These are phyloP conservation scores for Aurelia aurita DNA, from an alignment of 30 jellyfish, hydroid and myxozoan genomes.

Conservation along the genomic window DNA sequence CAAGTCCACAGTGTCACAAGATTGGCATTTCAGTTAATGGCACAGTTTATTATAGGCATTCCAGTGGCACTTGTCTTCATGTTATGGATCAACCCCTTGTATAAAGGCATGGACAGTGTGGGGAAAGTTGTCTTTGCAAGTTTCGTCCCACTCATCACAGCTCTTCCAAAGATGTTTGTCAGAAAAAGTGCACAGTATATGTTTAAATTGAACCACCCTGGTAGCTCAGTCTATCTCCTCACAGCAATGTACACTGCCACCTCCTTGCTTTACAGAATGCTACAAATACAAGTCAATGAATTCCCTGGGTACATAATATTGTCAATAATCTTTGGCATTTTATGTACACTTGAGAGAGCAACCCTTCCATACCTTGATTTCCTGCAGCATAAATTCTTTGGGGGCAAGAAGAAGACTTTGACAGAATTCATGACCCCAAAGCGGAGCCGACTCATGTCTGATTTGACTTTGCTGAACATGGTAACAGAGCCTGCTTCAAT, in stretches of 20 bases:
- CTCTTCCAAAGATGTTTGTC: constrained; percentile 56
- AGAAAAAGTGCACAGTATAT: constrained; percentile 41
- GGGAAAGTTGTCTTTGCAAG: constrained; percentile 56
- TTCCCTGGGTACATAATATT: constrained; percentile 10
- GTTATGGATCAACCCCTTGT: constrained; percentile 57
- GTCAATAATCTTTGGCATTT: constrained; percentile 46
- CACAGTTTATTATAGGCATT: constrained; percentile 59
- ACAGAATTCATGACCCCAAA: constrained; percentile 74
- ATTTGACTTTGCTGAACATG: constrained; percentile 54
- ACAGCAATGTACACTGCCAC: constrained; percentile 61
- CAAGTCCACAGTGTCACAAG: neutral
- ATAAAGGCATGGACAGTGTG: constrained; percentile 24
- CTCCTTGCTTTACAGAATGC: constrained; percentile 46
- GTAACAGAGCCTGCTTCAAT: constrained; percentile 62
- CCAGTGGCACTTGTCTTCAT: constrained; percentile 58
- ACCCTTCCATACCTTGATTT: constrained; percentile 56
- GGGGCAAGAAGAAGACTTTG: constrained; percentile 26
- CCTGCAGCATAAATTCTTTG: constrained; percentile 48
- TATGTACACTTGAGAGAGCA: constrained; percentile 59
- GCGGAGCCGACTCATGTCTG: constrained; percentile 64
- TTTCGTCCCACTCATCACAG: constrained; percentile 55
- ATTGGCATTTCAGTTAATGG: constrained; percentile 25
- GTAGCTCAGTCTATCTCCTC: constrained; percentile 60
- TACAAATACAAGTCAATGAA: constrained; percentile 50
- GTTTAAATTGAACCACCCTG: constrained; percentile 61